Evolutionary conservation across 2,113 vertebrate genomes (phyloP), one percentile per base, ranked within the genome.

Genomic region (Dascyllus trimaculatus): DNA sequence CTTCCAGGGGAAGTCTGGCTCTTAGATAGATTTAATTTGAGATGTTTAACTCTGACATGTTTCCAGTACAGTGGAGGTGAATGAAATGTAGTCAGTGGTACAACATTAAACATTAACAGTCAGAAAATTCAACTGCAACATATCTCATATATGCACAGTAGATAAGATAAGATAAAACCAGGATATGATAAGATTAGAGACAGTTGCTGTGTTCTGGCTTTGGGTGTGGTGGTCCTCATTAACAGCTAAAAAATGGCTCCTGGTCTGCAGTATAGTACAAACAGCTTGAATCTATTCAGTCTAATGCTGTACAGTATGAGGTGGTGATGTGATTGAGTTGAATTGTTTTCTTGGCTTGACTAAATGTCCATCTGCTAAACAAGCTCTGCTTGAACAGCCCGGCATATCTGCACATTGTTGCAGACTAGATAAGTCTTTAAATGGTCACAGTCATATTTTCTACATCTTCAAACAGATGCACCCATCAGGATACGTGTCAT

Each of bases 401-500:
- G 57, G 72, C 71, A 64, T 57, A 67, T 26, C 53, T 73, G 21
- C 32, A 4, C 21, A 58, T 22, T 57, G 66, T 53, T 49, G 22
- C 64, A 61, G n/a, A 72, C 18, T 0, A 72, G 70, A 43, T 60
- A 52, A 22, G 15, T 49, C 59, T 62, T 40, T 67, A 29, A 15
- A 40, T 29, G 25, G 59, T 73, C 69, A 67, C 70, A 66, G 19
- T 70, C 19, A 62, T 24, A 26, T 81, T 70, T 38, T 40, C 5
- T 22, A 58, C 54, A 35, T 29, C 63, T 63, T 48, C 69, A 59
- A 75, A 68, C 62, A 71, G 51, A 79, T 49, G 61, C 63, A 76
- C 62, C 62, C 81, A 65, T 53, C 25, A 61, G 66, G 74, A 64
- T 25, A 21, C 25, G 43, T 76, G 64, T 71, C 26, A 62, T 64